A percentile compares a stretch with the other conserved stretches of the same genome.
Evolutionary conservation across 2,888 invertebrate species (phyloP).

Genomic region (Imbricaverruca yamaguchii): DNA sequence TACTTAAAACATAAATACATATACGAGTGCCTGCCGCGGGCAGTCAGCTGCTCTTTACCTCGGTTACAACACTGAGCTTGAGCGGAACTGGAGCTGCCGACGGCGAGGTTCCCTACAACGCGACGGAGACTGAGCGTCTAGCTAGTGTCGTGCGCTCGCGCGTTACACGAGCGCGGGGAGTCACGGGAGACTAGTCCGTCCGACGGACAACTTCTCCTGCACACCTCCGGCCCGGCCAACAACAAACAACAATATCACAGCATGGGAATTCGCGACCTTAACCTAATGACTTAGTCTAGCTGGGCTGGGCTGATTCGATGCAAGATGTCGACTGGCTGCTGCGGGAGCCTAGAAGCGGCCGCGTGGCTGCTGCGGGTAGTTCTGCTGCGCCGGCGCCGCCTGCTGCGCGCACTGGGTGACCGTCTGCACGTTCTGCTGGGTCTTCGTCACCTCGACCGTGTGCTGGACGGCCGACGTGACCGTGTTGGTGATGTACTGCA

Average conservation of each 20-base stretch:
- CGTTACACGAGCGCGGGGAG: not conserved
- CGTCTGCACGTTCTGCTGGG: slow-evolving; percentile 19
- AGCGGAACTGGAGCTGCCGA: not conserved
- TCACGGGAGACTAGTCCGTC: not conserved
- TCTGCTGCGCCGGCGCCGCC: not conserved
- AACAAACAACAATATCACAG: slow-evolving; percentile 3
- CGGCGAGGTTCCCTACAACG: not conserved
- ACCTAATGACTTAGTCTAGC: slow-evolving; percentile 15
- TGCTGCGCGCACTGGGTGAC: slow-evolving; percentile 17
- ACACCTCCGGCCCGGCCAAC: not conserved
- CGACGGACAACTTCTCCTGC: not conserved
- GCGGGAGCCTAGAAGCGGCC: not conserved
- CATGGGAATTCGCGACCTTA: slow-evolving; percentile 18
- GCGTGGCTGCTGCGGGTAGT: not conserved
- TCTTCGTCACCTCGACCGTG: slow-evolving; percentile 10
- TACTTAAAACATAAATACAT: slow-evolving; percentile 15
- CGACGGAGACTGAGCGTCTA: not conserved
- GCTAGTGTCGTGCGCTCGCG: not conserved
- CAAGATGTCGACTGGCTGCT: not conserved
- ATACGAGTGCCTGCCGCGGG: not conserved
- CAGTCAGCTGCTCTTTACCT: slow-evolving; percentile 6
- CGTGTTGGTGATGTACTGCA: slow-evolving; percentile 23
- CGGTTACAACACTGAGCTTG: not conserved
- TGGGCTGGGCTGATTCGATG: not conserved
- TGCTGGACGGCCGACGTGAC: not conserved